phyloP scores from a whole-genome alignment of 2,888 invertebrate genomes.

The Nasonia oneida region DNA sequence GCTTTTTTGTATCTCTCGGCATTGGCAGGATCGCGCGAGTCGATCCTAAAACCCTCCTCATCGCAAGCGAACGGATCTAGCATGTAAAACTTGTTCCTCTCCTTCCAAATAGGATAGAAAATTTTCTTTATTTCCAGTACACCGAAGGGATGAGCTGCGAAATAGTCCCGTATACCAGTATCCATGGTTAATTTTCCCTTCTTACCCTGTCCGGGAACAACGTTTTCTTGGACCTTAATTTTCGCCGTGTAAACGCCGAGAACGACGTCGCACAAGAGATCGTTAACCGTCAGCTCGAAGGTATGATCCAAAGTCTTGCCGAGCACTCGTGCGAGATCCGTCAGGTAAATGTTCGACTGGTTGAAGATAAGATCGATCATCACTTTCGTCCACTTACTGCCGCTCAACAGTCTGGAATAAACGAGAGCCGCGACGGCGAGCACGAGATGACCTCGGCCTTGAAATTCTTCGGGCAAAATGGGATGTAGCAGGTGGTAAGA shows the following conservation, averaged over 20 bases:
- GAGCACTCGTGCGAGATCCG: conserved; percentile 72
- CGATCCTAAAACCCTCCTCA: conserved; percentile 71
- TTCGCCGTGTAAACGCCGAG: conserved; percentile 75
- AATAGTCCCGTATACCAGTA: conserved; percentile 70
- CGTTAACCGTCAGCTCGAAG: conserved; percentile 70
- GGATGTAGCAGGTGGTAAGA: conserved; percentile 72
- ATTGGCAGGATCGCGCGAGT: conserved; percentile 63
- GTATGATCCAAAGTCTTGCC: conserved; percentile 70
- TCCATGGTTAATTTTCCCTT: conserved; percentile 69
- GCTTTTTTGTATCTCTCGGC: conserved; percentile 64
- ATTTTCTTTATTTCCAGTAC: conserved; percentile 73
- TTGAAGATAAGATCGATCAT: conserved; percentile 76
- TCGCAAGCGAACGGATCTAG: conserved; percentile 76
- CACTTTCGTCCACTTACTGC: conserved; percentile 74
- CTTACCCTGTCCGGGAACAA: conserved; percentile 71
- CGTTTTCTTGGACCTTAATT: conserved; percentile 71
- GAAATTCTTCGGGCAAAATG: conserved; percentile 68
- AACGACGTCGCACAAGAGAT: conserved; percentile 73
- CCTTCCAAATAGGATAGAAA: conserved; percentile 75
- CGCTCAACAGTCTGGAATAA: conserved; percentile 71
- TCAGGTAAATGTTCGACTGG: conserved; percentile 74
- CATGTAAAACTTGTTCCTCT: conserved; percentile 73
- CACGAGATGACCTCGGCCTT: conserved; percentile 70
- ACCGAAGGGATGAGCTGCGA: conserved; percentile 66
- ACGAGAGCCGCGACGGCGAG: conserved; percentile 72